Evolutionary conservation across 2,113 vertebrate genomes (phyloP).

Genomic region (Tychaedon coryphoeus): DNA sequence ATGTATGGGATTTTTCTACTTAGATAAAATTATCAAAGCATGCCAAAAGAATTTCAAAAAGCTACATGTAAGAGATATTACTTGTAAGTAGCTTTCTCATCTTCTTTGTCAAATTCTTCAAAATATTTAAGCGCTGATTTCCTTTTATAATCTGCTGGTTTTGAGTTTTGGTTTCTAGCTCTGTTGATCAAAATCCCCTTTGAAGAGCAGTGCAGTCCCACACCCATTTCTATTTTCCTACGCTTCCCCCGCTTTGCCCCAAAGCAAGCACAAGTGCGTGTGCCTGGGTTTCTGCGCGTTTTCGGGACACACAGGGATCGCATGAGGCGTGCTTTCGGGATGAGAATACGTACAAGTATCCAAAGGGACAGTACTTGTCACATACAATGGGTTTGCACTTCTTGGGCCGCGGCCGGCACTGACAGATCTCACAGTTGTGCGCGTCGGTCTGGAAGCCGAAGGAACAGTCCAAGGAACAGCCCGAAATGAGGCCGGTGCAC

Average conservation of each 20-base stretch:
- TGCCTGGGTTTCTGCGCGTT: neutral
- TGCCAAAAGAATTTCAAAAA: neutral
- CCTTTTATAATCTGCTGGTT: neutral
- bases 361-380: conserved; percentile 85
- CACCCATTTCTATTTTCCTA: neutral
- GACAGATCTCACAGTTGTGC: conserved; percentile 84
- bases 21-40: neutral
- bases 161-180: neutral
- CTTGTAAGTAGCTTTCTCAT: neutral
- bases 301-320: neutral
- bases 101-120: neutral
- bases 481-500: conserved; percentile 74
- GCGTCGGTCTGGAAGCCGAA: conserved; percentile 82
- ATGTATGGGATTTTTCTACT: no score
- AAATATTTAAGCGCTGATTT: neutral
- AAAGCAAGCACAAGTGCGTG: neutral
- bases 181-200: neutral
- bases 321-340: neutral
- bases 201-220: neutral
- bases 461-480: conserved; percentile 82
- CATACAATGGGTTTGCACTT: conserved; percentile 85
- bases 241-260: neutral
- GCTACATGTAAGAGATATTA: neutral
- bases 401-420: conserved; percentile 83
- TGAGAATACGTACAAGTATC: conserved; percentile 83